These are phyloP conservation scores for Threskiornis aethiopicus DNA, from an alignment of 2,797 vertebrate species.

Conservation along the genomic window DNA sequence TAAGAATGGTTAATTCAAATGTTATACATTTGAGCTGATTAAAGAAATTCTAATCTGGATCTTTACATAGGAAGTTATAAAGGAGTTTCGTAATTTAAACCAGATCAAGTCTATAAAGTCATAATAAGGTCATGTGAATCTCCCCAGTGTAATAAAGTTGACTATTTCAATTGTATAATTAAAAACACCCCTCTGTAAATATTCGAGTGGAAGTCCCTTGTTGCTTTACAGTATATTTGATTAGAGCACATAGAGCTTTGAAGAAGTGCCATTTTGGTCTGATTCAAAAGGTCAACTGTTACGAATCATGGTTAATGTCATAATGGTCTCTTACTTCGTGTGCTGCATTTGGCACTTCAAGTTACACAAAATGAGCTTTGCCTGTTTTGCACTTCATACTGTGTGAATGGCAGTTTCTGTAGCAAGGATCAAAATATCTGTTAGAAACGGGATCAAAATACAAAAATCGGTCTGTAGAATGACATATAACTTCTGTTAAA, in stretches of 20 bases:
- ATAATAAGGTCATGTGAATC: slow-evolving; percentile 25
- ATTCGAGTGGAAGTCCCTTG: not conserved
- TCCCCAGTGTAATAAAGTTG: not conserved
- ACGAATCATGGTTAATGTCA: not conserved
- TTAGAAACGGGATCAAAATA: not conserved
- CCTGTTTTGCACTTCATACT: not conserved
- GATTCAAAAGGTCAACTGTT: not conserved
- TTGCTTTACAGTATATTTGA: not conserved
- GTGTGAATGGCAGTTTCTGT: not conserved
- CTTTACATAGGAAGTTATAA: not conserved
- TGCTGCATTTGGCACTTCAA: not conserved
- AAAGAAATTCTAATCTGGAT: slow-evolving; percentile 27
- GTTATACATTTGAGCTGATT: slow-evolving; percentile 14
- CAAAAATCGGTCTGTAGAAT: not conserved
- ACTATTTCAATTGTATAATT: slow-evolving; percentile 35
- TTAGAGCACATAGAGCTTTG: not conserved
- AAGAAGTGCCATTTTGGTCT: not conserved
- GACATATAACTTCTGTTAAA: not conserved
- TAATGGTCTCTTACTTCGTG: not conserved
- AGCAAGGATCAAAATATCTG: not conserved
- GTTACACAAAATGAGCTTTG: not conserved
- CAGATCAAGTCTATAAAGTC: slow-evolving; percentile 32
- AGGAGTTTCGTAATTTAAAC: slow-evolving; percentile 44
- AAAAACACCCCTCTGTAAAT: slow-evolving; percentile 4
- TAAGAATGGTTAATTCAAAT: not conserved